Evolutionary conservation across 2,888 invertebrate species (phyloP).

Genomic region (Seira sanloemensis): DNA sequence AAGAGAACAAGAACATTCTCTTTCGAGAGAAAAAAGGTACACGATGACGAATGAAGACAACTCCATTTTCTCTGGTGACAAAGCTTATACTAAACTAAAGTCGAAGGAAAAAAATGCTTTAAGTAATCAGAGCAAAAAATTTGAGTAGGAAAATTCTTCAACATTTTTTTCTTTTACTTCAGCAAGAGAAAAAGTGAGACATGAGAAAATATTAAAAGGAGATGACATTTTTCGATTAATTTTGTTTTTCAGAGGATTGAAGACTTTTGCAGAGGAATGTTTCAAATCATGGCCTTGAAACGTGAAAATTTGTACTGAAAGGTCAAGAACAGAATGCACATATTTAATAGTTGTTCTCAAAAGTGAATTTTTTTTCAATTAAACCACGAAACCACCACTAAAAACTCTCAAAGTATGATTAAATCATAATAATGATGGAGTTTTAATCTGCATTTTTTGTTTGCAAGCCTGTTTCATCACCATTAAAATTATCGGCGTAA

Average conservation of each 20-base stretch:
- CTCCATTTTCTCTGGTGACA: slow-evolving; percentile 14
- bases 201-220: neutral
- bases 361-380: neutral
- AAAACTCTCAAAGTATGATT: neutral
- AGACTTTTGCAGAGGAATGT: too few species aligned
- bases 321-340: slow-evolving; percentile 1
- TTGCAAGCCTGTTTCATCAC: neutral
- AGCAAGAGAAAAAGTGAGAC: neutral
- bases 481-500: neutral
- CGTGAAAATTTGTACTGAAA: neutral
- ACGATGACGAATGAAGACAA: slow-evolving; percentile 11
- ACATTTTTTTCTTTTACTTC: neutral
- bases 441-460: neutral
- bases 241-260: neutral
- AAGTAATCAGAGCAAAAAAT: neutral
- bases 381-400: too few species aligned
- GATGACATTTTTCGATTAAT: neutral
- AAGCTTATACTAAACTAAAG: too few species aligned
- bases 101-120: neutral
- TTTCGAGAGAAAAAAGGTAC: too few species aligned
- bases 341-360: neutral
- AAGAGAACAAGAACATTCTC: slow-evolving; percentile 9
- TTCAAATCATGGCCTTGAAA: neutral
- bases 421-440: too few species aligned
- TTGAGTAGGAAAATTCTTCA: neutral